phyloP scores from a whole-genome alignment of 2,888 invertebrate species.

The Thera obeliscata region DNA sequence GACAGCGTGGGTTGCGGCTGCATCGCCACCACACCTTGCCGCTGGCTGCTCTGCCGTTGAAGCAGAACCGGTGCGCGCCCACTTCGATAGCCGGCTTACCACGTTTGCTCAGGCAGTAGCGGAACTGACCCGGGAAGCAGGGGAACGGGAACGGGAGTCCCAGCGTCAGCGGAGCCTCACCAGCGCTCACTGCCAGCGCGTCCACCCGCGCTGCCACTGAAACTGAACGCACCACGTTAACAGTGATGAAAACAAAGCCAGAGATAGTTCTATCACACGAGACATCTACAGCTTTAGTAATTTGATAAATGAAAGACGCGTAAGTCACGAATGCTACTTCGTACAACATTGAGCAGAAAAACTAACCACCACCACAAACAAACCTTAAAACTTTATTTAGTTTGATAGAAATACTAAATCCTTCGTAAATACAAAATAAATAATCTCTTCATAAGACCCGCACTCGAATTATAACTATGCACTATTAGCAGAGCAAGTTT shows the following conservation, averaged over 20 bases:
- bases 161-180: conserved; percentile 69
- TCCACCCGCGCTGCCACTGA: conserved; percentile 58
- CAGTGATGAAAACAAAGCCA: conserved; percentile 36
- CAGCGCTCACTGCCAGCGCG: conserved; percentile 21
- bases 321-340: neutral
- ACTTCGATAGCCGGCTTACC: conserved; percentile 81
- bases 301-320: neutral
- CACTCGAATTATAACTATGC: no score
- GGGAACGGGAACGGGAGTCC: conserved; percentile 79
- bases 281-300: neutral
- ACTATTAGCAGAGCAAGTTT: no score
- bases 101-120: conserved; percentile 79
- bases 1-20: conserved; percentile 78
- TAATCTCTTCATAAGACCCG: no score
- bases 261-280: neutral
- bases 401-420: neutral
- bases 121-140: conserved; percentile 79
- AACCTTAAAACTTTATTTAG: conserved; percentile 3
- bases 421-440: no score
- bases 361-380: neutral
- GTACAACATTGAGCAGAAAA: conserved; percentile 3
- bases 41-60: conserved; percentile 79
- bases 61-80: conserved; percentile 79
- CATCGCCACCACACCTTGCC: conserved; percentile 83
- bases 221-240: conserved; percentile 65